phyloP scores from a whole-genome alignment of 2,113 vertebrate species.

The Lepus americanus region DNA sequence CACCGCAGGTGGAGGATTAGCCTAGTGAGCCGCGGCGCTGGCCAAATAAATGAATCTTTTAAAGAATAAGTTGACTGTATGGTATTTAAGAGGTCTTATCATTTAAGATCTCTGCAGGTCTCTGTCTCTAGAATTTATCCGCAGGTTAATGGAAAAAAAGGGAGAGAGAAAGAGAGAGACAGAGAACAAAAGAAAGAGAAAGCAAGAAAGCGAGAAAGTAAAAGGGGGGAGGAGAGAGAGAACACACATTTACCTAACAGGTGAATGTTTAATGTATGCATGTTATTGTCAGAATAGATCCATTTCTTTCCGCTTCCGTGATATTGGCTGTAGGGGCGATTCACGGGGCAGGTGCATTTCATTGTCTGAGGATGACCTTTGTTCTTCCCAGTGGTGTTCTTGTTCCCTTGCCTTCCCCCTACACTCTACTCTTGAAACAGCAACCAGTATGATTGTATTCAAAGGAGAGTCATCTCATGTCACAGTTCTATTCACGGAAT shows the following conservation, averaged over 20 bases:
- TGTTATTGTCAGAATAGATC: slow-evolving; percentile 58
- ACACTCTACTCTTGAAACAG: background rate
- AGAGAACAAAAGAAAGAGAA: too few species aligned
- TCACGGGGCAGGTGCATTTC: background rate
- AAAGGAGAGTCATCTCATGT: background rate
- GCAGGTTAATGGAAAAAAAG: background rate
- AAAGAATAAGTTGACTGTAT: too few species aligned
- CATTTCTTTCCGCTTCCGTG: slow-evolving; percentile 65
- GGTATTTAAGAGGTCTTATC: background rate
- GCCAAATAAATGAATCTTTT: too few species aligned
- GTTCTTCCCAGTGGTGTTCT: background rate
- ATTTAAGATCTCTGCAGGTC: background rate
- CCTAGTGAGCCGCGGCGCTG: too few species aligned
- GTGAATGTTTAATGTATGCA: background rate
- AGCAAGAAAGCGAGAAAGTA: too few species aligned
- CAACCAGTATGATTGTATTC: background rate
- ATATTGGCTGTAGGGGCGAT: background rate
- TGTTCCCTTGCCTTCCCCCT: background rate
- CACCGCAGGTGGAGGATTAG: too few species aligned
- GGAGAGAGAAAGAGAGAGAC: background rate
- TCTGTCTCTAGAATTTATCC: background rate
- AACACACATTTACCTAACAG: background rate
- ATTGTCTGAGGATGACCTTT: background rate
- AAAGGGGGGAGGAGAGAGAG: background rate
- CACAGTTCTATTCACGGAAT: background rate